phyloP scores from a whole-genome alignment of 2,113 vertebrate genomes.

The Neotragus moschatus region DNA sequence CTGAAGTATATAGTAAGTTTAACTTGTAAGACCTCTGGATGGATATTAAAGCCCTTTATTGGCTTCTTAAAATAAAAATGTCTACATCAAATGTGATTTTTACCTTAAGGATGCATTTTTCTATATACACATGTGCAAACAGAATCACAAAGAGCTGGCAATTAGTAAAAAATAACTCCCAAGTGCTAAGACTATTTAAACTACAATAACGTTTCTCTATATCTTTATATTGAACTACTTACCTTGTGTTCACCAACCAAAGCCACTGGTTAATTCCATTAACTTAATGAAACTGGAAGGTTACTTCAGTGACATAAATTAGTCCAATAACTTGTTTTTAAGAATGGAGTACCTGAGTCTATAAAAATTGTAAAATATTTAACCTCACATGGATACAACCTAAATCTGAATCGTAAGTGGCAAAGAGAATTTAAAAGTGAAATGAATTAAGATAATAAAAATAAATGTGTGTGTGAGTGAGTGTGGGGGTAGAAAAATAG shows the following conservation, averaged over 20 bases:
- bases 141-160: background rate
- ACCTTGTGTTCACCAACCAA: background rate
- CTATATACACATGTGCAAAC: background rate
- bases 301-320: background rate
- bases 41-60: slow-evolving; percentile 38
- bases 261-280: background rate
- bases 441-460: background rate
- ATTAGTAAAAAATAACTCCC: background rate
- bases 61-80: slow-evolving; percentile 10
- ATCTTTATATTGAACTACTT: background rate
- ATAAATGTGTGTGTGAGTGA: background rate
- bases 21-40: slow-evolving; percentile 33
- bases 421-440: background rate
- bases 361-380: background rate
- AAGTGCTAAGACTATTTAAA: background rate
- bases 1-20: slow-evolving; percentile 59
- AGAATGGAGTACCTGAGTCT: background rate
- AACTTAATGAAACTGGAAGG: background rate
- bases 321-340: background rate
- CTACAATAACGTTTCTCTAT: background rate
- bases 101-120: slow-evolving; percentile 52
- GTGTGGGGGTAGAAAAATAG: background rate
- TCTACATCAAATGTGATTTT: slow-evolving; percentile 40
- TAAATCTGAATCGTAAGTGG: background rate
- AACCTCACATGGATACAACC: background rate